Conservation (phyloP, 2,113 vertebrate genomes). For the Cynocephalus volans region DNA sequence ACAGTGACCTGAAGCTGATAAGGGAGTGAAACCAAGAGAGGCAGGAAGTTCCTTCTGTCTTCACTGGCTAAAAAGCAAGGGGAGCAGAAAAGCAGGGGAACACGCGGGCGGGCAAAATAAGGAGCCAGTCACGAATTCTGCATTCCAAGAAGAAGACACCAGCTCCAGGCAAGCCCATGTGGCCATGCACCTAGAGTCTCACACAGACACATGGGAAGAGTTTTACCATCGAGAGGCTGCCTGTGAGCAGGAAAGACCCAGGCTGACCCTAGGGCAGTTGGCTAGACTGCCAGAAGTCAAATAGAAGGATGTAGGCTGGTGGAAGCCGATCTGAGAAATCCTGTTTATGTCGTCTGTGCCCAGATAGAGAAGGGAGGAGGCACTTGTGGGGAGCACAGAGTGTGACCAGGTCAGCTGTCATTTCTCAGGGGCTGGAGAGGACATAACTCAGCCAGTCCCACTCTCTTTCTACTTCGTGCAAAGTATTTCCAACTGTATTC, state of each 20-base stretch:
- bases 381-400: not conserved
- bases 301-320: not conserved
- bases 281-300: not conserved
- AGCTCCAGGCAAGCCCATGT: not conserved
- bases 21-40: not conserved
- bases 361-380: not conserved
- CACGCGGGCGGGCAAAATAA: not conserved
- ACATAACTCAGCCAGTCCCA: not conserved
- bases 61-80: not conserved
- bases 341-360: not conserved
- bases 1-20: not conserved
- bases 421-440: not conserved
- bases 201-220: not conserved
- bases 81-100: not conserved
- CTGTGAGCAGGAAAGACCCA: not conserved
- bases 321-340: constrained; percentile 14
- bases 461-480: not conserved
- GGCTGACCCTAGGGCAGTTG: not conserved
- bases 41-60: not conserved
- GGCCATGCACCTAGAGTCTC: not conserved
- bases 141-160: not conserved
- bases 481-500: not conserved
- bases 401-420: not conserved
- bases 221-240: not conserved
- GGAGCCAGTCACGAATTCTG: not conserved